Evolutionary conservation across 92 coral and sea anemone species (phyloP).

Genomic region (Zoanthus gigantus): DNA sequence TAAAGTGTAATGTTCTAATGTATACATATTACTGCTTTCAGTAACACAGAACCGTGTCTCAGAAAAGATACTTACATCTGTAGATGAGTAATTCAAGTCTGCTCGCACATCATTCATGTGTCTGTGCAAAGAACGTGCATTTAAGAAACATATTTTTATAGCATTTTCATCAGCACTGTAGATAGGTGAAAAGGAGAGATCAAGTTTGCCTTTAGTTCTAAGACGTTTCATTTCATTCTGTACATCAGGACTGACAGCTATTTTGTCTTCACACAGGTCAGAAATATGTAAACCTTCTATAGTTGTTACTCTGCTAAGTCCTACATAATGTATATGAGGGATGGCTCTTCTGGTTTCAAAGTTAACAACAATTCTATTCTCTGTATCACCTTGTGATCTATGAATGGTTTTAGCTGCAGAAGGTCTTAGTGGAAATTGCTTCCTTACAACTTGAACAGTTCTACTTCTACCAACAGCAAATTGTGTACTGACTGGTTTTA

Average conservation of each 20-base stretch:
- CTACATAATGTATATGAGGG: constrained; percentile 81
- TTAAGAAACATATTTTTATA: constrained; percentile 47
- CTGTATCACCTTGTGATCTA: constrained; percentile 81
- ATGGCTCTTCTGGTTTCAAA: constrained; percentile 62
- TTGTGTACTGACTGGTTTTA: constrained; percentile 76
- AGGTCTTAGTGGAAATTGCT: constrained; percentile 77
- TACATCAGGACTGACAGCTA: constrained; percentile 75
- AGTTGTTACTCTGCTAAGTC: constrained; percentile 77
- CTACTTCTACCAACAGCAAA: constrained; percentile 77
- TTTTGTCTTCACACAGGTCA: constrained; percentile 76
- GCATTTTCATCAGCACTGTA: constrained; percentile 56
- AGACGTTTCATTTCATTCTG: constrained; percentile 66
- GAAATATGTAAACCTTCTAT: constrained; percentile 71
- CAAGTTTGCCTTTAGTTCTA: constrained; percentile 58
- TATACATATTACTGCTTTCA: constrained; percentile 60
- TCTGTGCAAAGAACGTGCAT: not conserved
- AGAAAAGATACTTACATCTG: constrained; percentile 16
- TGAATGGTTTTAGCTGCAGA: constrained; percentile 77
- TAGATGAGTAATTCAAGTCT: not conserved
- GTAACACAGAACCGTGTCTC: constrained; percentile 59
- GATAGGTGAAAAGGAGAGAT: constrained; percentile 56
- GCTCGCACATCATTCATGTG: constrained; percentile 65
- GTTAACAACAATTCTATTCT: constrained; percentile 71
- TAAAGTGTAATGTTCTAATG: constrained; percentile 44
- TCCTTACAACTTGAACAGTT: constrained; percentile 59